Base-by-base conservation (phyloP, 2,888 invertebrate genomes). In the Drosophila lacicola region DNA sequence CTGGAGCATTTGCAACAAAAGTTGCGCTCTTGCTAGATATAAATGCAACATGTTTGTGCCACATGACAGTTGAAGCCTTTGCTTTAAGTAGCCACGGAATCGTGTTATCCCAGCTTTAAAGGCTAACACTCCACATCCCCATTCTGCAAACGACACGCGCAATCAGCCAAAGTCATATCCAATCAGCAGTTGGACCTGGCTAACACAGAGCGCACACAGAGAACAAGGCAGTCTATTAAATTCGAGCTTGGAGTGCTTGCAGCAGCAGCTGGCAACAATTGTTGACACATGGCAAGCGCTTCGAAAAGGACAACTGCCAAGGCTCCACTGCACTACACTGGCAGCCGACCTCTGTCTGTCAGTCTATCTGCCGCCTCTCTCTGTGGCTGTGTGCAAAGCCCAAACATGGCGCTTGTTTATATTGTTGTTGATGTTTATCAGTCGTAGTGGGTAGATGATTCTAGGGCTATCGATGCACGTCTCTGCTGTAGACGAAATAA, bases 81-180 rank as follows among this genome's bases (percentile, higher is more conserved):
- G 60, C 79, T 74, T 82, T 66, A 88, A 86, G 78, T 80, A 66
- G 87, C 76, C 57, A 44, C 51, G 25, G 44, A 53, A 50, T 34
- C 56, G 41, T 67, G 50, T 78, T 47, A 55, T 63, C 47, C 58
- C 47, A 45, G 47, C 55, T 17, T 54, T 47, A 62, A 61, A 50
- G 50, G 61, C 70, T 70, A 56, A 29, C 34, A 41, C 37, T 37
- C 21, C 34, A 29, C 5, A 53, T 19, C n/a, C 33, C 53, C 46
- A 74, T 57, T 64, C 54, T 29, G 34, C 25, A 37, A 41, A 62
- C 25, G 46, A 39, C 33, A 25, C 63, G 54, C 54, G 67, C 74
- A 75, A 88, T 80, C 78, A 71, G 69, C 49, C 61, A 64, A 67
- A 49, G 80, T 82, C 88, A 68, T 61, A 73, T 80, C 80, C 85